phyloP scores from a whole-genome alignment of 2,888 invertebrate genomes.

The Homarus gammarus region DNA sequence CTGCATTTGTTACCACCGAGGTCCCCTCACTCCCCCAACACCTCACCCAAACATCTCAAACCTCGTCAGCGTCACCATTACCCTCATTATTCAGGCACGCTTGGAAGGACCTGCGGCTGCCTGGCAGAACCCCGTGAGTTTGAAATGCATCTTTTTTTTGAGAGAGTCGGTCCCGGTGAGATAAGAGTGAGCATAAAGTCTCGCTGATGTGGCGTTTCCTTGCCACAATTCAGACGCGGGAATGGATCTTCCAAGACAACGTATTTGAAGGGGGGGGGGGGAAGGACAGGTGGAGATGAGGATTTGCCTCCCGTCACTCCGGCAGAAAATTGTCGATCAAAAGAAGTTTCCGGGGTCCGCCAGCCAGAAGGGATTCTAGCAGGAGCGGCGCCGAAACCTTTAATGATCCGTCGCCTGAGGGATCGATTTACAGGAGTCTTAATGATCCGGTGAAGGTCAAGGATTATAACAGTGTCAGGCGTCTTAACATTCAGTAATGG shows the following conservation, averaged over 20 bases:
- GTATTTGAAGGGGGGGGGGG: neutral
- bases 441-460: too few relatives aligned
- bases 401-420: neutral
- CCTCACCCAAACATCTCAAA: neutral
- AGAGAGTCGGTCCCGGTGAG: neutral
- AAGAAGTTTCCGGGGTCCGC: neutral
- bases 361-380: too few relatives aligned
- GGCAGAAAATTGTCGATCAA: neutral
- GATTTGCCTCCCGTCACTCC: neutral
- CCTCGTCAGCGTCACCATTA: neutral
- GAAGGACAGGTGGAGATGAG: neutral
- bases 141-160: neutral
- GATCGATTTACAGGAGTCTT: neutral
- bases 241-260: neutral
- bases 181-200: neutral
- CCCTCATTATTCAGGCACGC: neutral
- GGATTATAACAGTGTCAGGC: too few relatives aligned
- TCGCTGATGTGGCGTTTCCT: neutral
- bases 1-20: neutral
- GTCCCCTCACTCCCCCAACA: neutral
- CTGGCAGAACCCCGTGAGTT: neutral
- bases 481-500: too few relatives aligned
- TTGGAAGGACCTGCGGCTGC: neutral
- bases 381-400: too few relatives aligned
- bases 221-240: neutral